These are phyloP conservation scores for Limnephilus rhombicus DNA, from an alignment of 2,888 invertebrate genomes.

Conservation along the genomic window DNA sequence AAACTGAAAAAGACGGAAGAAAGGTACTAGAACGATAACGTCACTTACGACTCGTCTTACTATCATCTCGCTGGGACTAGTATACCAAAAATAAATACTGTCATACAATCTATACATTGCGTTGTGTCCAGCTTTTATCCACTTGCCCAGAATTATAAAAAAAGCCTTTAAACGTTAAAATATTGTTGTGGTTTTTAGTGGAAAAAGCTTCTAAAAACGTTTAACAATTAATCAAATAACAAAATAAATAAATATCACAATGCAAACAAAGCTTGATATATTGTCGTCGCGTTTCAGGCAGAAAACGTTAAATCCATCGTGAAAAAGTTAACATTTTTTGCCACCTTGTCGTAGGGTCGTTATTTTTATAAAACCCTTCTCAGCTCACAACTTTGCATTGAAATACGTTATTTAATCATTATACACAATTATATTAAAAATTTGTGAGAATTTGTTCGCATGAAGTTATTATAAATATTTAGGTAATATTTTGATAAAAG, in stretches of 20 bases:
- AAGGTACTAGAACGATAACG: too few relatives aligned
- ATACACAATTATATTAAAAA: too few relatives aligned
- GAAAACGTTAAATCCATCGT: not conserved
- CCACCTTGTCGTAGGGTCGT: not conserved
- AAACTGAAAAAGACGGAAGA: too few relatives aligned
- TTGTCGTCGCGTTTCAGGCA: not conserved
- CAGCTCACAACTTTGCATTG: not conserved
- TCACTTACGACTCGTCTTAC: too few relatives aligned
- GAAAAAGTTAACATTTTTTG: not conserved
- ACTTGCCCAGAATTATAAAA: not conserved
- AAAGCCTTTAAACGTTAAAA: not conserved
- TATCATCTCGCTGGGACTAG: too few relatives aligned
- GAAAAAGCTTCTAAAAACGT: not conserved
- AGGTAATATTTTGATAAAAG: too few relatives aligned
- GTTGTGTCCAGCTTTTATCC: not conserved
- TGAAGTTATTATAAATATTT: too few relatives aligned
- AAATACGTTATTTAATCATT: not conserved
- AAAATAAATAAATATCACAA: not conserved
- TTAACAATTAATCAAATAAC: slow-evolving; percentile 1
- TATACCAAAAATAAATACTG: too few relatives aligned
- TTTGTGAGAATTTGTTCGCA: too few relatives aligned
- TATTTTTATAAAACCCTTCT: not conserved
- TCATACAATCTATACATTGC: not conserved
- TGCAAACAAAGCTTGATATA: not conserved
- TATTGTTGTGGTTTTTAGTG: not conserved